A percentile compares a stretch with the other conserved stretches of the same genome.
Conservation (phyloP, 2,888 invertebrate genomes). For the Parascotia fuliginaria region DNA sequence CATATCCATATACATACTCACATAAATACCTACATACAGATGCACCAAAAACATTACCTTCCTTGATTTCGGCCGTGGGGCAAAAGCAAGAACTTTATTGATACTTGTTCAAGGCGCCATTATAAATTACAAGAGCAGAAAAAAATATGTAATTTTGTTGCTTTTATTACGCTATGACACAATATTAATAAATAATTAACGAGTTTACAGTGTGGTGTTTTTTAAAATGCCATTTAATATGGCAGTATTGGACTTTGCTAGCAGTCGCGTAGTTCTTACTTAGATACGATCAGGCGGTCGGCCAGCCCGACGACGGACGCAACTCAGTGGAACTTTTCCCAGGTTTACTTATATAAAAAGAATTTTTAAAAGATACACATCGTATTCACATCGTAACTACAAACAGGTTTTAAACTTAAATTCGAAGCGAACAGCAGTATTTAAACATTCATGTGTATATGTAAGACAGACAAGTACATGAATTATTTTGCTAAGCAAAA, state of each 20-base stretch:
- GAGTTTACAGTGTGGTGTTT: conserved; percentile 2
- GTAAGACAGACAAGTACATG: conserved; percentile 6
- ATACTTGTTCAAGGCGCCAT: no score
- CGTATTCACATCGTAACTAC: conserved; percentile 61
- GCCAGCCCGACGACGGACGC: conserved; percentile 67
- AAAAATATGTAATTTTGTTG: no score
- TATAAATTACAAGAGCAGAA: no score
- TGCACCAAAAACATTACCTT: no score
- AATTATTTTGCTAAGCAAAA: background rate
- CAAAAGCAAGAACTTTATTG: no score
- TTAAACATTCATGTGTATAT: conserved; percentile 21
- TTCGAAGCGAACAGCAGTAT: conserved; percentile 11
- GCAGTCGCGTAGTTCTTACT: conserved; percentile 73
- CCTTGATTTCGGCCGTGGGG: no score
- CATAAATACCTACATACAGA: no score
- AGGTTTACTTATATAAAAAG: conserved; percentile 77
- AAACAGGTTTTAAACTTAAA: conserved; percentile 60
- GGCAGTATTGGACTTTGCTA: conserved; percentile 72
- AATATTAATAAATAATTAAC: no score
- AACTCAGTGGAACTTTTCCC: conserved; percentile 81
- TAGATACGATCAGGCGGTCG: no score
- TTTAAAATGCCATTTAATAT: conserved; percentile 63
- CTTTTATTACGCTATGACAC: no score
- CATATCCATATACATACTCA: no score
- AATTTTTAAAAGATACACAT: conserved; percentile 77